Base-by-base conservation (phyloP, 2,113 vertebrate genomes). In the Actinemys pallida region DNA sequence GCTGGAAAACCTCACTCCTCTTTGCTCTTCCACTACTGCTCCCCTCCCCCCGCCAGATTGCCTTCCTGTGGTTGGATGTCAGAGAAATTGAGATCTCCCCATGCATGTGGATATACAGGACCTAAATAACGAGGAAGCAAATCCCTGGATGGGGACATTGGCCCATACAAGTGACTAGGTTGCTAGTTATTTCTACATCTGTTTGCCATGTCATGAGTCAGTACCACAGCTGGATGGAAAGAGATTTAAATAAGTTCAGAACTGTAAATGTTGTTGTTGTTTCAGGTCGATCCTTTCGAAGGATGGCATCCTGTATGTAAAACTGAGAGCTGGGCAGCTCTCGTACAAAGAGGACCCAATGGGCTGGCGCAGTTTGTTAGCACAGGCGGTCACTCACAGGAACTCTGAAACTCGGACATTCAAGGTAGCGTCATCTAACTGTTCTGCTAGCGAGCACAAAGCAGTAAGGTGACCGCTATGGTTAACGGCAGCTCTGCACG, bases 261-360 rank as follows among this genome's bases (percentile, higher is more conserved):
- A 0, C 57, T 17, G 11, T 13, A 0, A 1, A 4, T 29, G 0
- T 1, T 1, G 0, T 4, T 93, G 86, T 90, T 56, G 2, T 97
- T 97, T 62, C 96, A 99, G 99, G 91, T 99, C 99, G 1, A 99
- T 99, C 93, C 98, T 99, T 11, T 98, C 98, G 39, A 99, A 99
- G 97, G 99, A 99, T 10, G 99, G 99, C 0, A 97, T 99, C 80
- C 96, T 99, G 87, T 99, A 99, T 8, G 99, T 99, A 39, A 99
- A 99, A 93, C 98, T 99, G 13, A 97, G 99, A 29, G 99, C 99
- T 0, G 99, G 99, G 47, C 99, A 99, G 98, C 98, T 99, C 39
- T 99, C 99, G 5, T 99, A 99, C 97, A 99, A 99, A 95, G 99
- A 99, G 12, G 99, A 99, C 91, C 99, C 99, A 0, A 99, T 99